Base-by-base conservation (phyloP, 1,140 invertebrate genomes). In the Zaprionus taronus region DNA sequence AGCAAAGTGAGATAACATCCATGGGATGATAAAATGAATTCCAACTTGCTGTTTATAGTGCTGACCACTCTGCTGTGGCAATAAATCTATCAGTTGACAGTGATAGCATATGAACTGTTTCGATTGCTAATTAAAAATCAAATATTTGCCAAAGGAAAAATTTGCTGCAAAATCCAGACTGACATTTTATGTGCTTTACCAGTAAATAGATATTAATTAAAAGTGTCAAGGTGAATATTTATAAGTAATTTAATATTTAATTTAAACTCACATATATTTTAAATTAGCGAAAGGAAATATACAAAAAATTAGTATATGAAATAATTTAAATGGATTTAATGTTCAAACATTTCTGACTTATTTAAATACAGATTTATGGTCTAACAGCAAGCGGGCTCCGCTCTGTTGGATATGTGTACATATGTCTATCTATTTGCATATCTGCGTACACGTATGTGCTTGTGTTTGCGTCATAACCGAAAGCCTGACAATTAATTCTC, bases 401-500 rank as follows among this genome's bases (percentile, higher is more conserved):
- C 24, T 36, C 12, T 11, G 31, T 9, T 11, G 31, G 11, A 15
- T 26, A 61, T 61, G 15, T 7, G 2, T 20, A 34, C 17, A 41
- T 38, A 15, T 60, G 14, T 60, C 12, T 14, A 4, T 24, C 4
- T 60, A 17, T 14, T 38, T 60, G 51, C 49, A 55, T 55, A 55
- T 41, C 31, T 34, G 9, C 2, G 31, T 34, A 31, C 28, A 31
- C 15, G 26, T 9, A 14, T 55, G 11, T 49, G 7, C 34, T 4
- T 66, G 49, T 55, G 44, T 24, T 20, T 34, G 34, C 31, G 6
- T 17, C 20, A 61, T 24, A 49, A 58, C 36, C 41, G 2, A 73
- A 68, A 55, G 41, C 71, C 26, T 28, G 11, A 41, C 66, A 79
- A 75, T 79, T 75, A 82, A 67, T 82, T 64, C 38, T 56, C 63